These are phyloP conservation scores for Boulengeromyrus knoepffleri DNA, from an alignment of 2,113 vertebrate species.

Conservation along the genomic window DNA sequence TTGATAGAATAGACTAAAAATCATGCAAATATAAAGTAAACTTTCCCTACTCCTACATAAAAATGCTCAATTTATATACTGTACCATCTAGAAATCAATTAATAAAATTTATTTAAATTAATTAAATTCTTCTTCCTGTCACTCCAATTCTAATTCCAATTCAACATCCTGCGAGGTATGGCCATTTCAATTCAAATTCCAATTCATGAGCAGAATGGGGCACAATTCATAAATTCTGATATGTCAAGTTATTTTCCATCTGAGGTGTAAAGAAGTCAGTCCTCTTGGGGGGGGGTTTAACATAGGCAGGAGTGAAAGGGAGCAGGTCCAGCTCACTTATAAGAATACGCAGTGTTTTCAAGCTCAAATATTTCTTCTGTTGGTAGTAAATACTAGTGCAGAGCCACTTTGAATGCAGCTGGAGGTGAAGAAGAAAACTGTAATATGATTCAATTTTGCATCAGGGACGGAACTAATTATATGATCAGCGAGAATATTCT, in stretches of 20 bases:
- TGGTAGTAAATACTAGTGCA: not conserved
- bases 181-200: not conserved
- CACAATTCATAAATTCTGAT: not conserved
- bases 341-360: not conserved
- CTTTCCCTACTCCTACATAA: not conserved
- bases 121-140: not conserved
- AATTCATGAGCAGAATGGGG: not conserved
- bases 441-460: not conserved
- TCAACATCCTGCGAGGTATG: not conserved
- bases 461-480: not conserved
- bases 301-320: not conserved
- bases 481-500: constrained; percentile 31
- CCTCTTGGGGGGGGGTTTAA: not conserved
- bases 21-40: not conserved
- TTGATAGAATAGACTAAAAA: not conserved
- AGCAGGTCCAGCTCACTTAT: not conserved
- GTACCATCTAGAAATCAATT: not conserved
- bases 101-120: too few relatives aligned
- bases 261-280: not conserved
- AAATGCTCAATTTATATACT: not conserved
- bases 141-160: not conserved
- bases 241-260: not conserved
- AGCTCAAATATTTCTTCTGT: not conserved
- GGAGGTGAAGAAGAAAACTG: not conserved
- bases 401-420: not conserved